Percentiles rank a stretch among this genome's conserved stretches.
Conservation (phyloP, 2,113 vertebrate species). For the Probosciger aterrimus region DNA sequence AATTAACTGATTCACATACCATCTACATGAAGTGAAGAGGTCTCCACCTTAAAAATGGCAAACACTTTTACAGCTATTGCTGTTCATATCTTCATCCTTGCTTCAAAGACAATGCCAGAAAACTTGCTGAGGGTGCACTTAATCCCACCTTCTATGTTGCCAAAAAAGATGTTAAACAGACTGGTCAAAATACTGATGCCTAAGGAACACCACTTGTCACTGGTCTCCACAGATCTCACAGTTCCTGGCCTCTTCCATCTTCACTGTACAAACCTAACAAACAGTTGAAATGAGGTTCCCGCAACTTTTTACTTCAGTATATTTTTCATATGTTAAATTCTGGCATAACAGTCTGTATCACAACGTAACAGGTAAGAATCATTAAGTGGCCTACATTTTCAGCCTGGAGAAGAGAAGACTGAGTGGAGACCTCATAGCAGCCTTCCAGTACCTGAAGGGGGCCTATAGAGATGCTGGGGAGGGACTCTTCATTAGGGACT, state of each 20-base stretch:
- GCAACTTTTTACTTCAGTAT: background rate
- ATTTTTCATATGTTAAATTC: background rate
- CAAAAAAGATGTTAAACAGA: background rate
- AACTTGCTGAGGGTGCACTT: background rate
- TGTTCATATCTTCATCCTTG: background rate
- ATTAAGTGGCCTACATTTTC: background rate
- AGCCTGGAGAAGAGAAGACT: too few relatives aligned
- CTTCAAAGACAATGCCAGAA: background rate
- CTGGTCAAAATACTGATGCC: background rate
- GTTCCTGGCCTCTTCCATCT: background rate
- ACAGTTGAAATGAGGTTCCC: background rate
- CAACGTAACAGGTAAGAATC: background rate
- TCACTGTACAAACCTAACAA: background rate
- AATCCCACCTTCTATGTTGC: background rate
- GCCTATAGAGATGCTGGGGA: too few relatives aligned
- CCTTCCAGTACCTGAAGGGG: too few relatives aligned
- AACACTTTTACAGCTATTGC: background rate
- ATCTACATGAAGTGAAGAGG: background rate
- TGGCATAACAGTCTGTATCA: background rate
- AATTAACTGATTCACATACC: background rate
- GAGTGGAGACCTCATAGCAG: too few relatives aligned
- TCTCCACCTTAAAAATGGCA: background rate
- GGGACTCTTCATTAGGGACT: too few relatives aligned
- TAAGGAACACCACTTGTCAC: background rate
- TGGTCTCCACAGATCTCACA: background rate